phyloP scores from a whole-genome alignment of 2,888 invertebrate genomes.

The Gerris lacustris region DNA sequence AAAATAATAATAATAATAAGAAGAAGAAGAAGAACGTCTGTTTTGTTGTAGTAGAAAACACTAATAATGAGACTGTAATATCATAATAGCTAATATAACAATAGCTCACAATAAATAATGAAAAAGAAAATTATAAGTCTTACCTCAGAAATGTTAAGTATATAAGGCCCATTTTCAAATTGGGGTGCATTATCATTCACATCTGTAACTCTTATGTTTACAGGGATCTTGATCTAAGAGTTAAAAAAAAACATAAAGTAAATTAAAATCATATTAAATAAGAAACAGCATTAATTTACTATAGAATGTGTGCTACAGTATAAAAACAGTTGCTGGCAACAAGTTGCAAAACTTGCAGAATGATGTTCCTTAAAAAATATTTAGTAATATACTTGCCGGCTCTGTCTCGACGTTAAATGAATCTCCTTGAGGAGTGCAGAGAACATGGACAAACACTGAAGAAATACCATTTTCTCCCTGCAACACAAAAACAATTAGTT shows the following conservation, averaged over 20 bases:
- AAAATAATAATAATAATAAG: too few relatives aligned
- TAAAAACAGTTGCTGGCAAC: too few relatives aligned
- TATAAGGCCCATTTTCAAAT: constrained; percentile 70
- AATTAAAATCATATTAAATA: constrained; percentile 11
- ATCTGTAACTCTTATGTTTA: constrained; percentile 75
- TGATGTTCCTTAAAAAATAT: too few relatives aligned
- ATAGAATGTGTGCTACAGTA: background rate
- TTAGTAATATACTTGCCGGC: background rate
- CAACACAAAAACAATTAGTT: constrained; percentile 13
- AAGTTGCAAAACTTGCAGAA: too few relatives aligned
- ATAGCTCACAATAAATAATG: too few relatives aligned
- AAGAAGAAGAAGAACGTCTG: too few relatives aligned
- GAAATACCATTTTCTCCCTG: constrained; percentile 65
- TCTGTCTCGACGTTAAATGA: background rate
- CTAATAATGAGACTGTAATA: too few relatives aligned
- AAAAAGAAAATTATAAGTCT: constrained; percentile 34
- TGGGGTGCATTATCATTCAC: constrained; percentile 81
- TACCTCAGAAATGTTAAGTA: constrained; percentile 72
- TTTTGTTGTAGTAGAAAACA: too few relatives aligned
- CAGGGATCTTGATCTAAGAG: constrained; percentile 60
- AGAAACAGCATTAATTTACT: background rate
- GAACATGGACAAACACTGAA: constrained; percentile 72
- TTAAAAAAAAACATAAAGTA: constrained; percentile 30
- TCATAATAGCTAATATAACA: too few relatives aligned
- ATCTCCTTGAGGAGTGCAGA: constrained; percentile 52